Conservation (phyloP, 1,140 invertebrate species). For the Vanessa tameamea region DNA sequence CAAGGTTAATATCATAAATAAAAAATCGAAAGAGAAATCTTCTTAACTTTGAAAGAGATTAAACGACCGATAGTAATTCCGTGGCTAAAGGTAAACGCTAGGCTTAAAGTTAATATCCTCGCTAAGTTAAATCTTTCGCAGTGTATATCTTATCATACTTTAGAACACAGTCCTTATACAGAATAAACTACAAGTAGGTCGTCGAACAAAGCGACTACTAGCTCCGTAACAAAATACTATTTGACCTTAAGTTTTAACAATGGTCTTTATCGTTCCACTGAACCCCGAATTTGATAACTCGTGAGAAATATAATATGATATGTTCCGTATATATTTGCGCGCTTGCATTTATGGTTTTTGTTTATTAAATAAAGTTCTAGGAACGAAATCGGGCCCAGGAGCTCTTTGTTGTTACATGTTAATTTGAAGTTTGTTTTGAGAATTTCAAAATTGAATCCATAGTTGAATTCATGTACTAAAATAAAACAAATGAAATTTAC, state of each 20-base stretch:
- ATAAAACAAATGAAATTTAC: too few species aligned
- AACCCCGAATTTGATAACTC: constrained; percentile 65
- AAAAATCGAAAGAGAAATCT: too few species aligned
- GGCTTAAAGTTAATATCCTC: not conserved
- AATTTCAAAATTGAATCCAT: too few species aligned
- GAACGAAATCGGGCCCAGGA: not conserved
- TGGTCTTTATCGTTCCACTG: constrained; percentile 60
- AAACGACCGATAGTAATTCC: too few species aligned
- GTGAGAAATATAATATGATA: constrained; percentile 52
- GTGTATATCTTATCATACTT: not conserved
- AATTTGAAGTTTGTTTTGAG: not conserved
- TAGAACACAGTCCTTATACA: not conserved
- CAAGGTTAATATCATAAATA: too few species aligned
- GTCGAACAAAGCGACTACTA: constrained; percentile 53
- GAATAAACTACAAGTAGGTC: constrained; percentile 48
- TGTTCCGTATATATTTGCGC: constrained; percentile 10
- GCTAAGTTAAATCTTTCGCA: not conserved
- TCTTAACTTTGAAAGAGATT: too few species aligned
- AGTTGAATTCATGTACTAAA: too few species aligned
- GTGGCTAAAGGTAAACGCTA: too few species aligned
- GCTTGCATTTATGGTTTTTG: not conserved
- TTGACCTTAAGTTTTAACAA: constrained; percentile 54
- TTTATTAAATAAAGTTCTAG: not conserved
- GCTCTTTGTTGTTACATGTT: not conserved
- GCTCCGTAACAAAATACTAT: constrained; percentile 54